Evolutionary conservation across 2,797 vertebrate species (phyloP).

Genomic region (Pachyuromys duprasi): DNA sequence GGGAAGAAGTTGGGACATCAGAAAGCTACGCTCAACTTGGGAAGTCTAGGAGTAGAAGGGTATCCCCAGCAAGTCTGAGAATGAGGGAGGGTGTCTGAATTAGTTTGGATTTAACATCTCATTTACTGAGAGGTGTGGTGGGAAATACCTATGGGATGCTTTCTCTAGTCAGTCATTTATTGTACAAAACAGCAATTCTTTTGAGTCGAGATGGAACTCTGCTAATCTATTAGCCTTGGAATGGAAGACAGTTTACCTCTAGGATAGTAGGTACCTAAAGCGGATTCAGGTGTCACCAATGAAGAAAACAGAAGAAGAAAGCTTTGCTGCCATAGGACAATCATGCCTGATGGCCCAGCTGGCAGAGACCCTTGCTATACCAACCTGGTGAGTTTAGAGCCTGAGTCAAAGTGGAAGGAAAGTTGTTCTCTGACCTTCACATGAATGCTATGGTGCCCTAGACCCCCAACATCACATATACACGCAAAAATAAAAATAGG

Average conservation of each 20-base stretch:
- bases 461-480: neutral
- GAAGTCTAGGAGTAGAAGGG: neutral
- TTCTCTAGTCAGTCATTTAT: neutral
- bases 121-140: neutral
- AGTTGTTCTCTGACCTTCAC: neutral
- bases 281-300: neutral
- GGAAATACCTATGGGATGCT: neutral
- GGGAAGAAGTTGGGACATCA: neutral
- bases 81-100: neutral
- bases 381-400: neutral
- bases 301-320: conserved; percentile 35
- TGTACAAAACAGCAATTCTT: conserved; percentile 29
- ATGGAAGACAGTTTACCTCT: neutral
- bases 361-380: neutral
- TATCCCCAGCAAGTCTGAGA: neutral
- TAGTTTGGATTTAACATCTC: neutral
- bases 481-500: neutral
- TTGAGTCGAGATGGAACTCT: conserved; percentile 2
- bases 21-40: neutral
- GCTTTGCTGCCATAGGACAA: neutral
- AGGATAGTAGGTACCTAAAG: neutral
- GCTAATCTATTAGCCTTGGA: neutral
- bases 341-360: neutral
- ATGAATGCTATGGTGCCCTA: neutral
- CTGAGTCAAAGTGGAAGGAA: neutral